Percentiles rank a stretch among this genome's conserved stretches.
phyloP scores from a whole-genome alignment of 2,888 invertebrate species.

The Hypercompe scribonia region DNA sequence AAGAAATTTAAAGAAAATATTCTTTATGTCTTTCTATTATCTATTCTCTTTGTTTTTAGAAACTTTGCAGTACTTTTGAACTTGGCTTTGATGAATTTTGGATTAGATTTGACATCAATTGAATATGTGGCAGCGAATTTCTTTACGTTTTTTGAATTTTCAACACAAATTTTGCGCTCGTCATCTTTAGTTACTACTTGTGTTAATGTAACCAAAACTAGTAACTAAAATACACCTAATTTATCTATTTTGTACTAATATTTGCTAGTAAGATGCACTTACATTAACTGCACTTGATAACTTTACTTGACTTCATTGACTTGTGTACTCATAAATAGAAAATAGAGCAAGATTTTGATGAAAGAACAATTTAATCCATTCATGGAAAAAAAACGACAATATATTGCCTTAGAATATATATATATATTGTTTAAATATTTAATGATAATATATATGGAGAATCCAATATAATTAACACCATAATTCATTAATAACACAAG shows the following conservation, averaged over 20 bases:
- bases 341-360: conserved; percentile 58
- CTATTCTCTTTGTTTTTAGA: conserved; percentile 96
- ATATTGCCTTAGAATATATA: background rate
- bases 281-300: conserved; percentile 51
- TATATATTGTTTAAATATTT: background rate
- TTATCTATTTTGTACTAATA: conserved; percentile 71
- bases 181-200: conserved; percentile 88
- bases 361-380: conserved; percentile 62
- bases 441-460: background rate
- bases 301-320: too few relatives aligned
- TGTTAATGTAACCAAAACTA: conserved; percentile 73
- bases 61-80: conserved; percentile 94
- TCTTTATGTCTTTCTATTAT: too few relatives aligned
- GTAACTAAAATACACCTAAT: conserved; percentile 76
- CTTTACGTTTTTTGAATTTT: conserved; percentile 92
- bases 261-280: conserved; percentile 46
- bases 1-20: too few relatives aligned
- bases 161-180: conserved; percentile 96
- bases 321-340: conserved; percentile 52
- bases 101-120: conserved; percentile 90
- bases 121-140: conserved; percentile 92
- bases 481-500: conserved; percentile 30
- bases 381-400: conserved; percentile 35
- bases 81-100: conserved; percentile 92
- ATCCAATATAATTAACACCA: conserved; percentile 1